These are phyloP conservation scores for Sinocyclocheilus rhinocerous DNA, from an alignment of 2,113 vertebrate genomes.

Conservation along the genomic window DNA sequence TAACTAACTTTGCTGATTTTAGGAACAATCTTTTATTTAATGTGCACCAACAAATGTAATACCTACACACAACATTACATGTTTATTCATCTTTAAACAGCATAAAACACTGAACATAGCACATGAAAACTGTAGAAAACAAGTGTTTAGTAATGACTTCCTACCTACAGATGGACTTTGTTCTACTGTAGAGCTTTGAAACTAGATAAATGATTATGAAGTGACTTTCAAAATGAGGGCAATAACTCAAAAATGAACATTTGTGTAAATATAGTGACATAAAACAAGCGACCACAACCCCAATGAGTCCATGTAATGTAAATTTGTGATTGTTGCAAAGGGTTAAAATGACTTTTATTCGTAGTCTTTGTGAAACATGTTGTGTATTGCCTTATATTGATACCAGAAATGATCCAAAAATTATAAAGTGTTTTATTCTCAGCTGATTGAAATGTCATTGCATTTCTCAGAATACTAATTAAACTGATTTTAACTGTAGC, in stretches of 20 bases:
- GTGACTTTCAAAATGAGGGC: background rate
- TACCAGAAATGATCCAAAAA: background rate
- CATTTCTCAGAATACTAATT: background rate
- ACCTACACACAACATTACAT: background rate
- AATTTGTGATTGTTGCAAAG: background rate
- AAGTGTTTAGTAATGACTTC: background rate
- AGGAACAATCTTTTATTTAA: constrained; percentile 13
- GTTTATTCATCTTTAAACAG: background rate
- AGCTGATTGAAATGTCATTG: background rate
- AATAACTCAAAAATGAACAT: background rate
- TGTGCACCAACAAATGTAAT: background rate
- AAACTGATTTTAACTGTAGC: background rate
- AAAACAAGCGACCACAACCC: background rate
- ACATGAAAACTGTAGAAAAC: constrained; percentile 4
- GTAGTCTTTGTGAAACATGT: background rate
- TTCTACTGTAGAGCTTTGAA: background rate
- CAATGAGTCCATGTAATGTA: background rate
- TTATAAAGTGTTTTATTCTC: background rate
- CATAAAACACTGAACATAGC: constrained; percentile 23
- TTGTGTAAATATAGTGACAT: constrained; percentile 5
- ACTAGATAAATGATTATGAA: background rate
- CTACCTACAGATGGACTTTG: background rate
- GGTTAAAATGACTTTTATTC: background rate
- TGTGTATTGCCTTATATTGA: constrained; percentile 9
- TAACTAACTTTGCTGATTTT: background rate